phyloP scores from a whole-genome alignment of 2,888 invertebrate genomes.

The Drosophila mettleri region DNA sequence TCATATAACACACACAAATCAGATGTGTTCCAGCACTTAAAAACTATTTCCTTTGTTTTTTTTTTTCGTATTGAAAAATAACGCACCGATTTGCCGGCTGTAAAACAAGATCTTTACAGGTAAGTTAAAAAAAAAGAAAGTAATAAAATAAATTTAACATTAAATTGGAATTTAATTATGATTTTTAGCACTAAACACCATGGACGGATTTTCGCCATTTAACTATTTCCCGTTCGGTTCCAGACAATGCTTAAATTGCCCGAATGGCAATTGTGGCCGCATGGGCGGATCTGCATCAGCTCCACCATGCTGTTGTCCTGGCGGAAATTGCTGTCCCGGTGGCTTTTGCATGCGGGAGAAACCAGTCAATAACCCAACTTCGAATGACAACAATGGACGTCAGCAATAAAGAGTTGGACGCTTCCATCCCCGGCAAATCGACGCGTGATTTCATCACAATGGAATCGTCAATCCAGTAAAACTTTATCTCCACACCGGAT shows the following conservation, averaged over 20 bases:
- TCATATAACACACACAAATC: conserved; percentile 25
- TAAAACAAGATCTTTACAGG: conserved; percentile 13
- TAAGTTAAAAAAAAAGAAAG: conserved; percentile 1
- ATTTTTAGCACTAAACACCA: conserved; percentile 2
- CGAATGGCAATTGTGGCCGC: conserved; percentile 48
- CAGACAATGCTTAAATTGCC: conserved; percentile 29
- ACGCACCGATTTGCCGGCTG: conserved; percentile 29
- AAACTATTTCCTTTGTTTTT: conserved; percentile 5
- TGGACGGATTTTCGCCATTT: conserved; percentile 37
- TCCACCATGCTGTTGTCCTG: conserved; percentile 33
- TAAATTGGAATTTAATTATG: neutral
- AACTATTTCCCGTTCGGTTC: neutral
- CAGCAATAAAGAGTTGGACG: conserved; percentile 39
- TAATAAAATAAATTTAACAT: neutral
- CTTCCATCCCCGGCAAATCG: conserved; percentile 38
- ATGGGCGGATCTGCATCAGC: conserved; percentile 1
- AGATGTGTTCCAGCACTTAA: conserved; percentile 24
- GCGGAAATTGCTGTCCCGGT: conserved; percentile 50
- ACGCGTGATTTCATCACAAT: conserved; percentile 35
- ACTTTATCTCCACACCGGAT: conserved; percentile 4
- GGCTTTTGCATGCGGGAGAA: conserved; percentile 33
- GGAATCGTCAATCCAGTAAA: neutral
- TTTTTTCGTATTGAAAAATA: conserved; percentile 27
- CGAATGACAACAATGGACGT: conserved; percentile 38
- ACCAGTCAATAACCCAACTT: conserved; percentile 9